These are phyloP conservation scores for Notocelia uddmanniana DNA, from an alignment of 2,888 invertebrate species.

Conservation along the genomic window DNA sequence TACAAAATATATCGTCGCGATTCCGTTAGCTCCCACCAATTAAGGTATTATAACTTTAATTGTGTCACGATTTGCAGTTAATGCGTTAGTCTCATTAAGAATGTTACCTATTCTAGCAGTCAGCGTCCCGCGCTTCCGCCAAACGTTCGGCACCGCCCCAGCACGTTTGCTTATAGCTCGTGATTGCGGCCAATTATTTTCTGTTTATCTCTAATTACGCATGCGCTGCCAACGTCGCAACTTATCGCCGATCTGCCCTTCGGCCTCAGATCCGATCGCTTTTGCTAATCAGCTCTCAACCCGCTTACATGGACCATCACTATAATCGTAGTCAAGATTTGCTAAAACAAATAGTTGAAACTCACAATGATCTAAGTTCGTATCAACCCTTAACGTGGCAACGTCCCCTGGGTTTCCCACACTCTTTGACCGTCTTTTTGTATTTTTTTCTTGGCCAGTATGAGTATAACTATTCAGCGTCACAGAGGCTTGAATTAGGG, in stretches of 20 bases:
- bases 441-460: no score
- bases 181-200: constrained; percentile 85
- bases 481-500: no score
- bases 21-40: constrained; percentile 41
- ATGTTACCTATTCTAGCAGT: constrained; percentile 55
- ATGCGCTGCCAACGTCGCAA: constrained; percentile 81
- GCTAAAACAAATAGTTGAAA: constrained; percentile 23
- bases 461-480: no score
- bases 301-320: constrained; percentile 77
- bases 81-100: constrained; percentile 52
- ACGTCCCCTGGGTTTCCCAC: no score
- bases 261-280: constrained; percentile 81
- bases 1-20: constrained; percentile 21
- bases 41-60: constrained; percentile 50
- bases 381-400: no score
- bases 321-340: constrained; percentile 59
- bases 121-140: constrained; percentile 59
- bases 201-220: constrained; percentile 86
- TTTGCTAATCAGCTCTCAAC: constrained; percentile 79
- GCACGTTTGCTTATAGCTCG: constrained; percentile 77
- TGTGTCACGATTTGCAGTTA: constrained; percentile 51
- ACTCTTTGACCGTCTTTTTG: no score
- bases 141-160: constrained; percentile 61
- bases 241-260: constrained; percentile 83
- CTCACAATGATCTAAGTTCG: neutral